Base-by-base conservation (phyloP, 2,113 vertebrate species). In the Sinosuthora webbiana region DNA sequence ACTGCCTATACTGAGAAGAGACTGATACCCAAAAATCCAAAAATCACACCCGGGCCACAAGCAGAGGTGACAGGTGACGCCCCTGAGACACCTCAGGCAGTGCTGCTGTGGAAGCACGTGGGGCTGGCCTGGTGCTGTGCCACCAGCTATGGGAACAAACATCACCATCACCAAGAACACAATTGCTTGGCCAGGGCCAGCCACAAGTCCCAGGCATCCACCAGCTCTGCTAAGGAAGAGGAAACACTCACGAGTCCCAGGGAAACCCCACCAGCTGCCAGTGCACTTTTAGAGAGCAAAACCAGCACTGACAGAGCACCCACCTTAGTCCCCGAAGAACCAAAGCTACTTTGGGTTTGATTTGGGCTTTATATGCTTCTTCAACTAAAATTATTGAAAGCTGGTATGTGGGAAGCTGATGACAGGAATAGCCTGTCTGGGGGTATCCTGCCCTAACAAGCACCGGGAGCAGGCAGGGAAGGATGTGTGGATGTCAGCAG, bases 91-190 rank as follows among this genome's bases (percentile, higher is more conserved):
- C n/a, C 75, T 35, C 17, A 13, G 63, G 76, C 11, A 33, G 49
- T 0, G 8, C 59, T 44, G 28, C 70, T 33, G 23, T 4, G 41
- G 20, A 14, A 80, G 33, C 80, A 12, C 27, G 2, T 11, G 6
- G 45, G 55, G 21, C 19, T 3, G 15, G 7, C 25, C 37, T 10
- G 9, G 17, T 20, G 70, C 67, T 28, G 16, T 7, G n/a, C 70
- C 60, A 7, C 2, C 78, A 85, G 52, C 39, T 14, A 2, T 50
- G 49, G 22, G 12, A 2, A 44, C 7, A 53, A 44, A 33, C 13
- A 2, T 1, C 50, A 35, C 33, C 67, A 11, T 1, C 5, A 9
- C 15, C 1, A 2, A 30, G 39, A 47, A 7, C 5, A 10, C 1
- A 0, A 10, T 0, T 15, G 53, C 80, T 16, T 33, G 35, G 31